These are phyloP conservation scores for Channa maculata DNA, from an alignment of 2,113 vertebrate genomes.

Conservation along the genomic window DNA sequence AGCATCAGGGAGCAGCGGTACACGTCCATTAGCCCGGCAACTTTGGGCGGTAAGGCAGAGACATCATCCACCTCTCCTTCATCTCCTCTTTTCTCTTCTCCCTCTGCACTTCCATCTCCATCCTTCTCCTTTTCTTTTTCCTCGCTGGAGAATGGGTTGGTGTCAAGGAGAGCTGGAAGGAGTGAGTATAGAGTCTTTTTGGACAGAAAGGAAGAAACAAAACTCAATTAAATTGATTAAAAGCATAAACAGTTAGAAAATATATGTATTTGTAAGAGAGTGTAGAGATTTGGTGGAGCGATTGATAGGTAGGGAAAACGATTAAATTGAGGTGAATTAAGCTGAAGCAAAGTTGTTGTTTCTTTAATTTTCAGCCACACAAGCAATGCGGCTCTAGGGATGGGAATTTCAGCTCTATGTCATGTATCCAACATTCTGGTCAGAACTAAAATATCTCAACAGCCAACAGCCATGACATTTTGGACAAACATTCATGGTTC, in stretches of 20 bases:
- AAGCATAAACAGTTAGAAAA: neutral
- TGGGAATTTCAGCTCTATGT: too few relatives aligned
- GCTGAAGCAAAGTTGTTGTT: neutral
- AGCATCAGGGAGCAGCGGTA: conserved; percentile 89
- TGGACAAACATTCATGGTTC: neutral
- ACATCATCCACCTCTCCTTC: conserved; percentile 80
- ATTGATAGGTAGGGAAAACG: neutral
- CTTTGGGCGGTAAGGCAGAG: conserved; percentile 85
- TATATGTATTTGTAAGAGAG: too few relatives aligned
- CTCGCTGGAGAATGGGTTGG: conserved; percentile 89
- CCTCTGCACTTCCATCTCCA: conserved; percentile 45
- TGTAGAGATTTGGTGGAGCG: too few relatives aligned
- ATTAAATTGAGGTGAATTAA: neutral
- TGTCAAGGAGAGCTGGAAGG: conserved; percentile 91
- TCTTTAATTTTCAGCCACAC: neutral
- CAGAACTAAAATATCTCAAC: neutral
- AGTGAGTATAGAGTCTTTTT: conserved; percentile 91
- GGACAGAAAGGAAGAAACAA: conserved; percentile 34
- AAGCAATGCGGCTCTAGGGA: too few relatives aligned
- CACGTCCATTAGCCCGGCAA: conserved; percentile 88
- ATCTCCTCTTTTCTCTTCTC: conserved; percentile 59
- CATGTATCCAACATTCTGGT: neutral
- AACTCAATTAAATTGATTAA: conserved; percentile 8
- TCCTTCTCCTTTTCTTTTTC: conserved; percentile 80
- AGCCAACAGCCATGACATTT: neutral